phyloP scores from a whole-genome alignment of 2,797 vertebrate species.

The Melanogrammus aeglefinus region DNA sequence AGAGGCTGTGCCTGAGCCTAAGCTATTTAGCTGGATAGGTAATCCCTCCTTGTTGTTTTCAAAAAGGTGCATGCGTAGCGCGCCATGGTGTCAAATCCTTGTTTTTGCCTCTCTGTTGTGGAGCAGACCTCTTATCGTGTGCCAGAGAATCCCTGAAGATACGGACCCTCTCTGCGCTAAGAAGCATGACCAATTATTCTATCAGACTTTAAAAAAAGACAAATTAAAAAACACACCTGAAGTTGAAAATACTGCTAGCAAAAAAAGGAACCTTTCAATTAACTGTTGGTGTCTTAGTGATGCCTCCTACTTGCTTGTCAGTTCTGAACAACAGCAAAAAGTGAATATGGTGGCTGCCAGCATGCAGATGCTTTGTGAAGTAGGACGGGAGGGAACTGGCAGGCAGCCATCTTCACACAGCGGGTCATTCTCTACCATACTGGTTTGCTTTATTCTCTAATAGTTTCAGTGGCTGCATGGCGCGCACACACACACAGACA shows the following conservation, averaged over 20 bases:
- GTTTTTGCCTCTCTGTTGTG: conserved; percentile 46
- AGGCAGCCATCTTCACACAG: conserved; percentile 26
- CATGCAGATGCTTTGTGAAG: conserved; percentile 26
- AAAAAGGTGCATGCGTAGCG: conserved; percentile 43
- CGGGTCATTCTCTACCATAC: background rate
- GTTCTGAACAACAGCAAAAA: background rate
- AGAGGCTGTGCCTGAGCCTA: conserved; percentile 10
- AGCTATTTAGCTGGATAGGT: conserved; percentile 46
- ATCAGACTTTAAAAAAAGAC: background rate
- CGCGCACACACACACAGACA: conserved; percentile 22
- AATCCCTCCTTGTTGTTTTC: conserved; percentile 62
- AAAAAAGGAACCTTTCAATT: background rate
- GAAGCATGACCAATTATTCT: background rate
- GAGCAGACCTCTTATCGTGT: background rate
- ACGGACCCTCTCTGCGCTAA: background rate
- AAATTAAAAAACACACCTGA: background rate
- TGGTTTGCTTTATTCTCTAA: conserved; percentile 13
- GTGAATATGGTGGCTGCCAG: background rate
- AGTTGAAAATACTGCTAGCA: background rate
- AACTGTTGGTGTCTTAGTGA: background rate
- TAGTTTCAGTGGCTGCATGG: conserved; percentile 1
- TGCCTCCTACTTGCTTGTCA: background rate
- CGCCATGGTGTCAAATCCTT: conserved; percentile 53
- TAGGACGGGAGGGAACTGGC: conserved; percentile 29
- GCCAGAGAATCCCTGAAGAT: background rate